Evolutionary conservation across 35 echinoderm and acorn worm species (phyloP).

Genomic region (Apostichopus japonicus): DNA sequence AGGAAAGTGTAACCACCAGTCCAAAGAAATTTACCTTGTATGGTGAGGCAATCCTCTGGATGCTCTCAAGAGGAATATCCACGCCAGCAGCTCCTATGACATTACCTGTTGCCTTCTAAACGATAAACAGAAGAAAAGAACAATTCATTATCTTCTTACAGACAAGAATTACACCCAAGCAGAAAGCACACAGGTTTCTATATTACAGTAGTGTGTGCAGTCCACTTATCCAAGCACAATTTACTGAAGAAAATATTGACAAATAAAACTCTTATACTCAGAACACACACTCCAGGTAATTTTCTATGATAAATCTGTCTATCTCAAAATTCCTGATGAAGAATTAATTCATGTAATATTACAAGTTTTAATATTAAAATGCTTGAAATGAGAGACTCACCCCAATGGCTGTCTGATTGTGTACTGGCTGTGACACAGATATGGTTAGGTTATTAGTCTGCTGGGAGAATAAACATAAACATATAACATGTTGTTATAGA

Average conservation of each 20-base stretch:
- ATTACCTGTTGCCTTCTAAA: neutral
- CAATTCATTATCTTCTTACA: too few relatives aligned
- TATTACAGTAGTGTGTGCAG: too few relatives aligned
- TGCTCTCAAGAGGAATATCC: neutral
- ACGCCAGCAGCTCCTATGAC: neutral
- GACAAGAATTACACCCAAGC: too few relatives aligned
- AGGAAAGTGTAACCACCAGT: neutral
- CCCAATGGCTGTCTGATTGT: conserved; percentile 5
- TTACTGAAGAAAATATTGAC: too few relatives aligned
- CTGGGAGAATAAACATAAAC: neutral
- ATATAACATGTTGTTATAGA: neutral
- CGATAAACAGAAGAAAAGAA: neutral
- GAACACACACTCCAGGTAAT: too few relatives aligned
- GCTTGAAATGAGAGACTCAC: neutral
- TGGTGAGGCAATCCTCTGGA: neutral
- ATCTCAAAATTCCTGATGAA: too few relatives aligned
- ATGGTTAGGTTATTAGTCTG: neutral
- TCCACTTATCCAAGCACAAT: too few relatives aligned
- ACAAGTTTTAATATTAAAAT: too few relatives aligned
- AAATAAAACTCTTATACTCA: too few relatives aligned
- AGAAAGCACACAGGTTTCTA: too few relatives aligned
- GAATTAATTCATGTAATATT: too few relatives aligned
- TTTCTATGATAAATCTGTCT: too few relatives aligned
- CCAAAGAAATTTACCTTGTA: neutral
- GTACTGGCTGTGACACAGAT: conserved; percentile 26